phyloP scores from a whole-genome alignment of 53 echinoderm and acorn worm species.

The Patiria pectinifera region DNA sequence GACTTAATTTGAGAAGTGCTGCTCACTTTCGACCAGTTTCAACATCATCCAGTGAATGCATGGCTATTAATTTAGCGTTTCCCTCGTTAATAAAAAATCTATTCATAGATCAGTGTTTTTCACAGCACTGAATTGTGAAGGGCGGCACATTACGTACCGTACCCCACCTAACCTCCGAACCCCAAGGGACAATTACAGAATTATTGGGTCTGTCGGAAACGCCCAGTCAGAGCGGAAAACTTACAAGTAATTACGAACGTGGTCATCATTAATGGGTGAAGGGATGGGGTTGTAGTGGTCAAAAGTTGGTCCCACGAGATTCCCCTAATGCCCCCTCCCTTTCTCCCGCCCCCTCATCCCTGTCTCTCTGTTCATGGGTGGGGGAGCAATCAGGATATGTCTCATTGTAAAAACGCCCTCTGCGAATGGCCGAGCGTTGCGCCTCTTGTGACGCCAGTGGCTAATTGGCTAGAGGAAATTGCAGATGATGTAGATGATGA shows the following conservation, averaged over 20 bases:
- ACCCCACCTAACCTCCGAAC: not conserved
- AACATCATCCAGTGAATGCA: not conserved
- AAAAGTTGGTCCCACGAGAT: not conserved
- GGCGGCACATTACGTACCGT: not conserved
- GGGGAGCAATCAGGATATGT: slow-evolving; percentile 35
- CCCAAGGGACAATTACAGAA: not conserved
- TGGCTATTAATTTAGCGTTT: not conserved
- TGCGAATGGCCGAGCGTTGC: not conserved
- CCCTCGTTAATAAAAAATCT: not conserved
- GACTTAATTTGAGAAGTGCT: not conserved
- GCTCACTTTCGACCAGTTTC: not conserved
- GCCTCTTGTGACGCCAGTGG: slow-evolving; percentile 45
- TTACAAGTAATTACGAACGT: not conserved
- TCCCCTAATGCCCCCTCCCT: slow-evolving; percentile 1
- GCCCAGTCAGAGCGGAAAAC: slow-evolving; percentile 7
- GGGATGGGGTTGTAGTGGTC: not conserved
- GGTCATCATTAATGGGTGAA: not conserved
- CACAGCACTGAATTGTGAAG: not conserved
- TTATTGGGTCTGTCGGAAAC: slow-evolving; percentile 23
- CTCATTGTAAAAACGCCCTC: slow-evolving; percentile 43
- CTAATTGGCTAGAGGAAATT: slow-evolving; percentile 42
- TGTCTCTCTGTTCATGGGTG: not conserved
- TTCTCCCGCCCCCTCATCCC: slow-evolving; percentile 2
- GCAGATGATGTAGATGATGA: slow-evolving; percentile 32
- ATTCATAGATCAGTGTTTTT: not conserved